Evolutionary conservation across 1,140 invertebrate genomes (phyloP).

Genomic region (Dolichoris vasculosae): DNA sequence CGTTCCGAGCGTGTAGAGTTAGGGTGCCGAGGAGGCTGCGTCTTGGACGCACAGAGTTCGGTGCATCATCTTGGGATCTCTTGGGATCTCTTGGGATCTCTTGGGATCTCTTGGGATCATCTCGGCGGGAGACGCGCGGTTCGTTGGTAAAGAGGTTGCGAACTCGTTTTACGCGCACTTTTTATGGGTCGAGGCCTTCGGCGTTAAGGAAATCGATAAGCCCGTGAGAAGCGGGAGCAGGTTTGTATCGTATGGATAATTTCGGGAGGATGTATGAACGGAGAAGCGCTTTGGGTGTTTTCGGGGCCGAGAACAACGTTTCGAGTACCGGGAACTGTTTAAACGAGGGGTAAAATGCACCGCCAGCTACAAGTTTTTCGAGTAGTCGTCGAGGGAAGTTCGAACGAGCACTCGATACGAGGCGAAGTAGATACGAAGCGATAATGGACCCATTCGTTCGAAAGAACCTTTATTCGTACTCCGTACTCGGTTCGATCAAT

Average conservation of each 20-base stretch:
- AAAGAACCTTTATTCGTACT: no score
- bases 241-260: not conserved
- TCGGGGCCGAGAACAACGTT: conserved; percentile 25
- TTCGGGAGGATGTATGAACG: conserved; percentile 1
- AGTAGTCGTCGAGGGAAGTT: conserved; percentile 9
- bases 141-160: not conserved
- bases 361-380: not conserved
- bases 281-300: not conserved
- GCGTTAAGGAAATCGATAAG: conserved; percentile 46
- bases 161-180: not conserved
- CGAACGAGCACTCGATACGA: not conserved
- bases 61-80: no score
- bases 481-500: no score
- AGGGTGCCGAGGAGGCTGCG: no score
- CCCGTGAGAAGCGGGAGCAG: not conserved
- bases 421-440: not conserved
- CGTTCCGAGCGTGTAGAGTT: not conserved
- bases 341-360: not conserved
- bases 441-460: no score
- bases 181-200: not conserved
- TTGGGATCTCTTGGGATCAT: no score
- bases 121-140: not conserved
- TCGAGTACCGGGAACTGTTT: conserved; percentile 17
- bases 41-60: no score
- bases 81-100: no score